Conservation (phyloP, 92 coral and sea anemone species). For the Palythoa grandis region DNA sequence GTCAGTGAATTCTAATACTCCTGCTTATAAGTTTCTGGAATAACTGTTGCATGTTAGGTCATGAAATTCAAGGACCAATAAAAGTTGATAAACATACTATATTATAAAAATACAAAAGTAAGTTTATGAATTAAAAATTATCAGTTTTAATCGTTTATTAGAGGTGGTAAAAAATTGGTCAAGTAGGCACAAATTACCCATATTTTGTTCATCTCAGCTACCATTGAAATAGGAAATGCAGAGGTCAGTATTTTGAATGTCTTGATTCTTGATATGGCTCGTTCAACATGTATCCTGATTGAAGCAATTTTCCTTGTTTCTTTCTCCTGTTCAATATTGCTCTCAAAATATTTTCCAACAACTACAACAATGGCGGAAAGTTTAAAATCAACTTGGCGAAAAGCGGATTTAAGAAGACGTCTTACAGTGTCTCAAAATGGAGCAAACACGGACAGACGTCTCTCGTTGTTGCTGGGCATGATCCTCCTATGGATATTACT, state of each 20-base stretch:
- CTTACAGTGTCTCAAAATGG: not conserved
- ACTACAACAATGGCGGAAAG: not conserved
- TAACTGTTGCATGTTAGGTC: too few species aligned
- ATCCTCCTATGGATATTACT: too few species aligned
- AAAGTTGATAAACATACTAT: too few species aligned
- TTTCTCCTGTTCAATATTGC: constrained; percentile 34
- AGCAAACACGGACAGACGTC: not conserved
- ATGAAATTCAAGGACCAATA: too few species aligned
- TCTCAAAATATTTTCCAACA: constrained; percentile 32
- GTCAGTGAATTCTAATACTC: too few species aligned
- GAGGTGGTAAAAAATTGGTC: constrained; percentile 22
- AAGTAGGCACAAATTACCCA: constrained; percentile 19
- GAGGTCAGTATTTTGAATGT: constrained; percentile 34
- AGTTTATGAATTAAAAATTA: too few species aligned
- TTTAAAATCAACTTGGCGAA: not conserved
- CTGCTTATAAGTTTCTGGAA: too few species aligned
- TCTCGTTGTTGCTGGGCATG: not conserved
- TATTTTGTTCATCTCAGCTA: constrained; percentile 23
- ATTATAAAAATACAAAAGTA: too few species aligned
- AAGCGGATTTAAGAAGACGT: not conserved
- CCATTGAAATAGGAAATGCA: constrained; percentile 2
- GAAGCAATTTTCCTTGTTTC: constrained; percentile 32
- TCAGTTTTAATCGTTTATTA: too few species aligned
- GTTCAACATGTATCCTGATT: constrained; percentile 41
- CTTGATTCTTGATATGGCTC: constrained; percentile 42